Evolutionary conservation across 2,888 invertebrate genomes (phyloP), one percentile per base, ranked within the genome.

Genomic region (Empis livida): DNA sequence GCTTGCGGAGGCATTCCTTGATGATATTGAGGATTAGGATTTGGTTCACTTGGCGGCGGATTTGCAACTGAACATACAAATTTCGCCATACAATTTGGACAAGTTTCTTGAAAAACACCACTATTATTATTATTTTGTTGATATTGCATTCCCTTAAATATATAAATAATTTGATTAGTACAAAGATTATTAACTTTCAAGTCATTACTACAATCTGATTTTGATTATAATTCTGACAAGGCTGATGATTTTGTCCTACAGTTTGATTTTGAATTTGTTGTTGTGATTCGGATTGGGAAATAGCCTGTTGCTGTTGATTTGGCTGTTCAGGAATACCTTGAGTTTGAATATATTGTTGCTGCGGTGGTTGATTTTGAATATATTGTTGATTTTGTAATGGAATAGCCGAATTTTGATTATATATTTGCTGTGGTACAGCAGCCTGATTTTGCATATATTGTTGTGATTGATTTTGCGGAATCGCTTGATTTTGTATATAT

Each of bases 191-290:
- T 20, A 20, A 8, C 9, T 27, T 27, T 27, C 5, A 27, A 27
- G 2, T 27, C 23, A 27, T 8, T n/a, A n/a, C n/a, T n/a, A n/a
- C n/a, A n/a, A n/a, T n/a, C n/a, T n/a, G n/a, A n/a, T n/a, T n/a
- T n/a, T 27, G 23, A 27, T 27, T 27, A 27, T 27, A 27, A 27
- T 27, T 27, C 5, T 27, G 5, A 27, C 23, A 5, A 27, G 23
- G 5, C 9, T 27, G 23, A 27, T 30, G 41, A 44, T 35, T 46
- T 49, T 46, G 48, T 51, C 46, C 49, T 51, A 45, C 43, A 49
- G 42, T n/a, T n/a, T n/a, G n/a, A n/a, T n/a, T n/a, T n/a, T 46
- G 48, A 47, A 48, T 35, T 32, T 46, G 44, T 5, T 44, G 13
- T 13, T 45, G 40, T 2, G 45, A 11, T 23, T 49, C 15, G 13